A percentile compares a stretch with the other conserved stretches of the same genome.
These are phyloP conservation scores for Hedya salicella DNA, from an alignment of 2,888 invertebrate species.

Conservation along the genomic window DNA sequence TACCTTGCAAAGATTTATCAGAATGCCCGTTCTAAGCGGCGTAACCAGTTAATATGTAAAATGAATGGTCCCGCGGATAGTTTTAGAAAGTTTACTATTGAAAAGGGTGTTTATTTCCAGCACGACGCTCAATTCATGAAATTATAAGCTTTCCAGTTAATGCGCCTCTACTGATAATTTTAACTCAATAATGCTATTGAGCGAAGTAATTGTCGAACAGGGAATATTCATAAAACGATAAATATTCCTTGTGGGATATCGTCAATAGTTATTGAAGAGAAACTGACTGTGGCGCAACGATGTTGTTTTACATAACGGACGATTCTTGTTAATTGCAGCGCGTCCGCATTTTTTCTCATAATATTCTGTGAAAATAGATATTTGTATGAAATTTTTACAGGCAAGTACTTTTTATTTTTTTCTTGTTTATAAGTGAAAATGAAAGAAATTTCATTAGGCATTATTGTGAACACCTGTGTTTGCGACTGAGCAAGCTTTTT, in stretches of 20 bases:
- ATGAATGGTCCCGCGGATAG: constrained; percentile 6
- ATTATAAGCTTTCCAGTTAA: too few species aligned
- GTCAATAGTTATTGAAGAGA: constrained; percentile 36
- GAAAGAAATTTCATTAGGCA: too few species aligned
- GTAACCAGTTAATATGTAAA: constrained; percentile 1
- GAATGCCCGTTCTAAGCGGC: constrained; percentile 2
- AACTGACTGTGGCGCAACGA: constrained; percentile 10
- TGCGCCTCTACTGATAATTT: not conserved
- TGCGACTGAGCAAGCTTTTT: too few species aligned
- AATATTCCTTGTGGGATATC: constrained; percentile 33
- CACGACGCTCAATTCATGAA: too few species aligned
- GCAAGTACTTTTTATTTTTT: too few species aligned
- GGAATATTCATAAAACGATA: constrained; percentile 39
- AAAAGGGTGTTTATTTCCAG: not conserved
- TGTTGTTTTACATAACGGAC: constrained; percentile 32
- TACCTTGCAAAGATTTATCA: constrained; percentile 27
- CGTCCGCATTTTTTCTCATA: too few species aligned
- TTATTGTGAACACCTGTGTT: too few species aligned
- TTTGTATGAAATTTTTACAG: too few species aligned
- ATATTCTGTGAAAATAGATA: too few species aligned
- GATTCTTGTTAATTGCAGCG: constrained; percentile 15
- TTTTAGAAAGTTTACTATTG: constrained; percentile 1
- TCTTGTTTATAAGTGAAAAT: too few species aligned
- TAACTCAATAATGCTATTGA: not conserved
- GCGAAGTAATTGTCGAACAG: constrained; percentile 25